Conservation (phyloP, 2,888 invertebrate genomes). For the Pristionchus japonicus region DNA sequence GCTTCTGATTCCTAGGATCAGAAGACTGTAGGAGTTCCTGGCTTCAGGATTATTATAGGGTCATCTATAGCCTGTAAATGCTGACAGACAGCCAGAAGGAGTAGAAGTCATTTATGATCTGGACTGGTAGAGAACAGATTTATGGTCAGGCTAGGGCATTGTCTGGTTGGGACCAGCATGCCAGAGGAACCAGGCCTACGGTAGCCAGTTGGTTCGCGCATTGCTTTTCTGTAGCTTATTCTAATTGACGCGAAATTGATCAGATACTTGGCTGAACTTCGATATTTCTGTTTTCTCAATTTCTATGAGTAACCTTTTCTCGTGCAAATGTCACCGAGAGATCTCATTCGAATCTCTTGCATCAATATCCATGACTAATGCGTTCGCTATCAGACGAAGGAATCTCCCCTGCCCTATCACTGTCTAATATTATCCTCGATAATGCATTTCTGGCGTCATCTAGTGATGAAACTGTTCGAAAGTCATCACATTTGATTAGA, state of each 20-base stretch:
- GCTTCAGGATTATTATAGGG: background rate
- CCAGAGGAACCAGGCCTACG: background rate
- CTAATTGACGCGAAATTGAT: no score
- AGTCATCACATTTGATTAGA: background rate
- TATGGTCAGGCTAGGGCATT: background rate
- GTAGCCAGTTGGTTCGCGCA: no score
- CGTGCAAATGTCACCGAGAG: background rate
- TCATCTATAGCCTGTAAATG: background rate
- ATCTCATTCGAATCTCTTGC: background rate
- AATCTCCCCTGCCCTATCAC: background rate
- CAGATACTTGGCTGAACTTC: no score
- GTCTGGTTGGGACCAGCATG: background rate
- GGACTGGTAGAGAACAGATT: background rate
- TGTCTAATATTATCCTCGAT: background rate
- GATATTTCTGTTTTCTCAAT: background rate
- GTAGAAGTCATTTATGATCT: background rate
- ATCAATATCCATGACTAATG: constrained; percentile 18
- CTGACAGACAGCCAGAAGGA: constrained; percentile 5
- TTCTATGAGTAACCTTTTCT: background rate
- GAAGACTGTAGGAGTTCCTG: background rate
- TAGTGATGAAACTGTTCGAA: background rate
- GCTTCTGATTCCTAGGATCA: background rate
- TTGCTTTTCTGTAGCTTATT: no score
- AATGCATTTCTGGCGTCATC: background rate
- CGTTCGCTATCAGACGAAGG: background rate